Conservation (phyloP, 2,113 vertebrate genomes). For the Phrynocephalus versicolor region DNA sequence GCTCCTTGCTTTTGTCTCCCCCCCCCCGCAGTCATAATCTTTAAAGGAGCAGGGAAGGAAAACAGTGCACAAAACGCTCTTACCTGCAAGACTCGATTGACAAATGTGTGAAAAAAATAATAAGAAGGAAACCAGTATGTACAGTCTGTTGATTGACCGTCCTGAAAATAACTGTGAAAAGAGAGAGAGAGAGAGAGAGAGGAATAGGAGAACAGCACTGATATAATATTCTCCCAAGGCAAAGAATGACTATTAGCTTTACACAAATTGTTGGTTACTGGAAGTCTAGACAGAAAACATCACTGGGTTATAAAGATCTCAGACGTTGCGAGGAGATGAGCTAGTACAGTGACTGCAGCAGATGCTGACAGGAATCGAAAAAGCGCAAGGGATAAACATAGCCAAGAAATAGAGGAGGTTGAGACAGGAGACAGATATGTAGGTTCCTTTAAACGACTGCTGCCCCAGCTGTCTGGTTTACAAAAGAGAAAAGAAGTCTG, state of each 20-base stretch:
- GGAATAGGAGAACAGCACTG: conserved; percentile 10
- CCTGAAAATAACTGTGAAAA: conserved; percentile 39
- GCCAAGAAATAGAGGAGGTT: conserved; percentile 46
- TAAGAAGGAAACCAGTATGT: conserved; percentile 1
- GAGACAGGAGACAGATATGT: conserved; percentile 55
- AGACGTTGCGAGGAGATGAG: conserved; percentile 45
- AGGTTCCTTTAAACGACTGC: conserved; percentile 53
- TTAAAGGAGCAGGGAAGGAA: background rate
- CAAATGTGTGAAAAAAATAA: background rate
- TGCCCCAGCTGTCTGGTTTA: conserved; percentile 39
- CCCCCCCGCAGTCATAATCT: background rate
- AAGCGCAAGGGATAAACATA: conserved; percentile 63
- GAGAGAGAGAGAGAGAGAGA: background rate
- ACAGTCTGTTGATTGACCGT: conserved; percentile 21
- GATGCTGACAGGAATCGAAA: conserved; percentile 61
- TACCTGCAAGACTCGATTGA: background rate
- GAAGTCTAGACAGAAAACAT: conserved; percentile 55
- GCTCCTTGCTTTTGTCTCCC: conserved; percentile 11
- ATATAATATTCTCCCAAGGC: conserved; percentile 40
- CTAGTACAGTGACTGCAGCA: conserved; percentile 54
- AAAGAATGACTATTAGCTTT: conserved; percentile 28
- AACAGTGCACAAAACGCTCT: background rate
- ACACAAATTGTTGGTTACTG: conserved; percentile 53
- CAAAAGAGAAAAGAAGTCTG: conserved; percentile 36
- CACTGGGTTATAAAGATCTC: conserved; percentile 45